Percentiles rank a stretch among this genome's conserved stretches.
phyloP scores from a whole-genome alignment of 2,797 vertebrate genomes.

The Vultur gryphus region DNA sequence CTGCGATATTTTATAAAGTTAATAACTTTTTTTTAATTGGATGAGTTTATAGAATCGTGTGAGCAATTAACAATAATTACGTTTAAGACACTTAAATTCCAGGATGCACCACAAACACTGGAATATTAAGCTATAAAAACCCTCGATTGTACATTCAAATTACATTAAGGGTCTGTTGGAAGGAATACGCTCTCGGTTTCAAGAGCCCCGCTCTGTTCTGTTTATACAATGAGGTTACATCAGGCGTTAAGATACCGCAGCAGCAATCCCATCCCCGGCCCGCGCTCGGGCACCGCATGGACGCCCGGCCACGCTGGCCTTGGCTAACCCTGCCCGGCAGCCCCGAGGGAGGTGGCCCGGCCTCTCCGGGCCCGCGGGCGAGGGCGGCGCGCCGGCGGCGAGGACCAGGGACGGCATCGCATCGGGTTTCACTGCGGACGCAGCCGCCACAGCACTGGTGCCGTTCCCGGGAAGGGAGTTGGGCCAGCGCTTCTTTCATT shows the following conservation, averaged over 20 bases:
- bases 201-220: conserved; percentile 29
- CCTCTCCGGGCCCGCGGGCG: rapidly evolving
- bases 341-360: neutral
- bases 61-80: conserved; percentile 80
- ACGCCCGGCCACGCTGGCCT: neutral
- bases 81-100: conserved; percentile 77
- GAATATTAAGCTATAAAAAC: conserved; percentile 68
- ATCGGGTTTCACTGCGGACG: rapidly evolving
- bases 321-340: neutral
- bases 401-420: neutral
- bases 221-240: neutral
- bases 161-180: conserved; percentile 64
- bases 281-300: rapidly evolving
- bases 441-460: rapidly evolving
- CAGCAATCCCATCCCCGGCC: neutral
- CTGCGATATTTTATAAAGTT: conserved; percentile 78
- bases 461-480: rapidly evolving
- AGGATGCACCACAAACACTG: conserved; percentile 72
- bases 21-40: conserved; percentile 82
- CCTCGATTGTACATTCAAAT: conserved; percentile 66
- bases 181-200: conserved; percentile 31
- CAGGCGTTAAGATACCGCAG: neutral
- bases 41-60: conserved; percentile 77
- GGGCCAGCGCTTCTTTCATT: conserved; percentile 38
- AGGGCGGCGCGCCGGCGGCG: rapidly evolving